Evolutionary conservation across 2,113 vertebrate species (phyloP).

Genomic region (Tautogolabrus adspersus): DNA sequence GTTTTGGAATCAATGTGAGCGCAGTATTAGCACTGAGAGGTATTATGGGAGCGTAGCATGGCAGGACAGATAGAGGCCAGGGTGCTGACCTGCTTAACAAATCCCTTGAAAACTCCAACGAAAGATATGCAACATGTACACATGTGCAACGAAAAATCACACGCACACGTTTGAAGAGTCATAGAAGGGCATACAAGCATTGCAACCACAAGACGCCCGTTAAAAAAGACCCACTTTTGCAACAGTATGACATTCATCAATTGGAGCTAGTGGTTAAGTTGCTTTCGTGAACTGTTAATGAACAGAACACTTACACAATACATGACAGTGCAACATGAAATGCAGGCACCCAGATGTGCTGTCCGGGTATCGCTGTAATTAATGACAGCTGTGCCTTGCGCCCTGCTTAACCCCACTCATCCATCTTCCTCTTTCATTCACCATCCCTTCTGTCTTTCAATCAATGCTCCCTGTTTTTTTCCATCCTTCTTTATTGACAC

Average conservation of each 20-base stretch:
- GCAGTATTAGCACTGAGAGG: constrained; percentile 59
- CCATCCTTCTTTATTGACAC: constrained; percentile 32
- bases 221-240: constrained; percentile 23
- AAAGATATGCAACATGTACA: constrained; percentile 21
- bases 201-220: background rate
- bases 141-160: background rate
- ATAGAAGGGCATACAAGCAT: background rate
- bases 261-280: constrained; percentile 8
- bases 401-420: constrained; percentile 69
- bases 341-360: constrained; percentile 44
- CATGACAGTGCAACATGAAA: constrained; percentile 29
- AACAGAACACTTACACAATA: constrained; percentile 20
- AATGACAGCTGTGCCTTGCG: constrained; percentile 65
- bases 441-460: constrained; percentile 49
- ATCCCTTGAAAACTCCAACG: constrained; percentile 63
- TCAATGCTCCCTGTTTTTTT: constrained; percentile 54
- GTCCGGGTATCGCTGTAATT: constrained; percentile 58
- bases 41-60: constrained; percentile 48
- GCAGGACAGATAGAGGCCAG: constrained; percentile 44
- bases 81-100: constrained; percentile 65
- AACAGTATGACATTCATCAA: constrained; percentile 2
- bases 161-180: background rate
- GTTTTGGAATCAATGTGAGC: constrained; percentile 63
- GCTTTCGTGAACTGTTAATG: constrained; percentile 9
- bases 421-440: constrained; percentile 50